These are phyloP conservation scores for Toxotes chatareus DNA, from an alignment of 2,113 vertebrate species.

Conservation along the genomic window DNA sequence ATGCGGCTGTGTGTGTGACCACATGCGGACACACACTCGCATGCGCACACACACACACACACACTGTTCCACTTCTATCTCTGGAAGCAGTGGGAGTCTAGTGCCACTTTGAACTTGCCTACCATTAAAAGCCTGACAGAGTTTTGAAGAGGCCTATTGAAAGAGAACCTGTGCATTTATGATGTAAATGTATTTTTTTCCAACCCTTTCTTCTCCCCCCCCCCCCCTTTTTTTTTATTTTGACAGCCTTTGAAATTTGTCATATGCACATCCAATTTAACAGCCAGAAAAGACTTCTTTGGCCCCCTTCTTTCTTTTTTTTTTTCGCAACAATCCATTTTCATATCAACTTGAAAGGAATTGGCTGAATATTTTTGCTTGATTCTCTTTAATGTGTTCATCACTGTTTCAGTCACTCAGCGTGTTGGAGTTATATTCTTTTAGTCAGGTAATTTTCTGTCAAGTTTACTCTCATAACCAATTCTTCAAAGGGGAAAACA, in stretches of 20 bases:
- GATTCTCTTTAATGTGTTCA: conserved; percentile 73
- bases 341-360: conserved; percentile 74
- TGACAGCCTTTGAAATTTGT: conserved; percentile 97
- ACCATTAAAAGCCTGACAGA: conserved; percentile 95
- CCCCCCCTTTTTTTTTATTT: conserved; percentile 80
- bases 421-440: conserved; percentile 65
- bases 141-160: conserved; percentile 93
- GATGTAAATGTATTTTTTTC: conserved; percentile 93
- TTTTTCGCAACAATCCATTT: conserved; percentile 69
- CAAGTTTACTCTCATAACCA: conserved; percentile 65
- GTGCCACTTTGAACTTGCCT: conserved; percentile 93
- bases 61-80: conserved; percentile 84
- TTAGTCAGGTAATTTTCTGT: conserved; percentile 71
- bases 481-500: conserved; percentile 66
- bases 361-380: conserved; percentile 71
- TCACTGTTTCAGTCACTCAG: conserved; percentile 58
- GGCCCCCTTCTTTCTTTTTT: conserved; percentile 50
- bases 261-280: conserved; percentile 96
- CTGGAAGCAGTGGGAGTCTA: conserved; percentile 91
- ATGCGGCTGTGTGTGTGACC: conserved; percentile 40
- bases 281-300: conserved; percentile 85
- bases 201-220: conserved; percentile 68
- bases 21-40: conserved; percentile 19
- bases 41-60: conserved; percentile 80
- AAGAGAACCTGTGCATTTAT: conserved; percentile 92